A percentile compares a stretch with the other conserved stretches of the same genome.
phyloP scores from a whole-genome alignment of 2,888 invertebrate genomes.

The Caenorhabditis sp. region DNA sequence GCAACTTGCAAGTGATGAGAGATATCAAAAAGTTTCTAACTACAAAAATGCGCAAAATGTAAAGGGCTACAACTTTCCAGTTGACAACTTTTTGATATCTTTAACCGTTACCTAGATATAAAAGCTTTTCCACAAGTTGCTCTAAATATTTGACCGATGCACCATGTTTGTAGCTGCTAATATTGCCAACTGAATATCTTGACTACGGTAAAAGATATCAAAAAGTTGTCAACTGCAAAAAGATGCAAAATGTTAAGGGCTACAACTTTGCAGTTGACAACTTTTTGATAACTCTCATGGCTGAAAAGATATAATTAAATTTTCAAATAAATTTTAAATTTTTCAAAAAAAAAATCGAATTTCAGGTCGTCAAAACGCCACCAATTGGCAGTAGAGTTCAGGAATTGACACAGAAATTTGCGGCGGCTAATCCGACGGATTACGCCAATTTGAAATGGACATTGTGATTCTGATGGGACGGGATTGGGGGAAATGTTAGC shows the following conservation, averaged over 20 bases:
- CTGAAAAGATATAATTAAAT: not conserved
- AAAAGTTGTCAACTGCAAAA: not conserved
- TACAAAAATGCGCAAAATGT: too few species aligned
- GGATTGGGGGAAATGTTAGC: too few species aligned
- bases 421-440: constrained; percentile 43
- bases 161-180: too few species aligned
- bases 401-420: constrained; percentile 31
- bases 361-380: constrained; percentile 48
- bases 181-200: not conserved
- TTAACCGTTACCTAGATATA: too few species aligned
- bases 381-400: constrained; percentile 30
- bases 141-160: too few species aligned
- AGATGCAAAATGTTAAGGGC: not conserved
- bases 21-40: too few species aligned
- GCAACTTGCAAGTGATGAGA: too few species aligned
- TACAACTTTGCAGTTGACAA: not conserved
- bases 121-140: too few species aligned
- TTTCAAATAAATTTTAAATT: constrained; percentile 9
- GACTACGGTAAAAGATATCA: not conserved
- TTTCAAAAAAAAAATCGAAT: not conserved
- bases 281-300: not conserved
- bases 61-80: too few species aligned
- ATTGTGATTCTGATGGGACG: too few species aligned
- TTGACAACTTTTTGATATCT: too few species aligned
- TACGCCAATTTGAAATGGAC: constrained; percentile 44